Base-by-base conservation (phyloP, 2,113 vertebrate genomes). In the Malurus alboscapulatus region DNA sequence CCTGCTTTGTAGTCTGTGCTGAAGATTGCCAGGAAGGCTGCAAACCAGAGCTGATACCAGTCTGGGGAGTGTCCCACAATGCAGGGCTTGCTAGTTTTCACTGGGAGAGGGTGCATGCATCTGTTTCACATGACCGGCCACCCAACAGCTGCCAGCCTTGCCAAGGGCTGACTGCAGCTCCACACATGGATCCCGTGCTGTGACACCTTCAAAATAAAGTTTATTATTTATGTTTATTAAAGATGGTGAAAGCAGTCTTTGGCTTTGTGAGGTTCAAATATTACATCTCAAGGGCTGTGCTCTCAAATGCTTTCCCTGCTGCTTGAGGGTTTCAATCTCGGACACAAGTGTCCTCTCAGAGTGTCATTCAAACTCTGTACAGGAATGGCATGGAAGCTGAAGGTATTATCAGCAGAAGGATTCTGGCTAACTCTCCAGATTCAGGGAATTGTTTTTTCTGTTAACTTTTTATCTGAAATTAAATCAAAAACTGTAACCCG, bases 171-270 rank as follows among this genome's bases (percentile, higher is more conserved):
- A 14, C 18, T 14, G 7, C 67, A 62, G 36, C 67, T 63, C 36
- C 1, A 0, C 0, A 0, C 58, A 16, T 0, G 0, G 21, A 21
- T 14, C 54, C 45, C 2, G 0, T 27, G 18, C 12, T 55, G 50
- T 0, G 1, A 11, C 47, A 55, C 55, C 81, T 86, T 76, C 26
- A 10, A 54, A 62, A 48, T 26, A 30, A 73, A 53, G 17, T 40
- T 80, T 53, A 48, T 67, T 34, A 10, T 26, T 67, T 48, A n/a
- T 19, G 14, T 48, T 67, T 26, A 14, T 14, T 67, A 7, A 34
- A 48, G 65, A 34, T n/a, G 34, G 11, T 4, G 1, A 57, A 73
- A 38, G 50, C 42, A 53, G 19, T 14, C 25, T 71, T 10, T 45
- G 59, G 50, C 68, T 84, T 76, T 45, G 32, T 73, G 59, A 71